These are phyloP conservation scores for Eulemur macaco DNA, from an alignment of 2,113 vertebrate species.

Conservation along the genomic window DNA sequence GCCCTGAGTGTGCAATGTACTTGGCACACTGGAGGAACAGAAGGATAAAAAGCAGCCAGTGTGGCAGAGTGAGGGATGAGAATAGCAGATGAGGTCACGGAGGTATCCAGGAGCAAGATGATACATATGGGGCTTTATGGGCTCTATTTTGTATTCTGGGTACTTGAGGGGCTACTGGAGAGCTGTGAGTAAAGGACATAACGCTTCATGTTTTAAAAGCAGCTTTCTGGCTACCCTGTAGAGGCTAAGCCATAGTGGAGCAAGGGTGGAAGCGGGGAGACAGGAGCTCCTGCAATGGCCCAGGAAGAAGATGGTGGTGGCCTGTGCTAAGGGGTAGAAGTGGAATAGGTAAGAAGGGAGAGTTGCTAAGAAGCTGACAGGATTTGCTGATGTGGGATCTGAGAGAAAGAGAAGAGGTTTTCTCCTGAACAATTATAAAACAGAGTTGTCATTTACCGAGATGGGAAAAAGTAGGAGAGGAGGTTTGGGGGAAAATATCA, in stretches of 20 bases:
- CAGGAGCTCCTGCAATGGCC: not conserved
- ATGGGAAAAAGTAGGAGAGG: not conserved
- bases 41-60: constrained; percentile 38
- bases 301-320: not conserved
- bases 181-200: not conserved
- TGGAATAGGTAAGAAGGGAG: not conserved
- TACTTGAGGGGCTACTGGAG: not conserved
- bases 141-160: not conserved
- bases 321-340: not conserved
- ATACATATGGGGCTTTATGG: not conserved
- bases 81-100: constrained; percentile 20
- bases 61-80: not conserved
- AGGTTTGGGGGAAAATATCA: not conserved
- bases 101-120: not conserved
- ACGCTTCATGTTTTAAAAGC: not conserved
- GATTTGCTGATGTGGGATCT: not conserved
- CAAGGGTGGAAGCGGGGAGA: not conserved
- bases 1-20: constrained; percentile 37
- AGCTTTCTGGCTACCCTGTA: not conserved
- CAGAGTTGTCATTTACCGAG: not conserved
- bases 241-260: not conserved
- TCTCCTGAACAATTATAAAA: constrained; percentile 31
- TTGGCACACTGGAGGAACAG: constrained; percentile 9
- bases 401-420: not conserved
- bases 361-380: not conserved